phyloP scores from a whole-genome alignment of 2,888 invertebrate genomes.

The Apotomis turbidana region DNA sequence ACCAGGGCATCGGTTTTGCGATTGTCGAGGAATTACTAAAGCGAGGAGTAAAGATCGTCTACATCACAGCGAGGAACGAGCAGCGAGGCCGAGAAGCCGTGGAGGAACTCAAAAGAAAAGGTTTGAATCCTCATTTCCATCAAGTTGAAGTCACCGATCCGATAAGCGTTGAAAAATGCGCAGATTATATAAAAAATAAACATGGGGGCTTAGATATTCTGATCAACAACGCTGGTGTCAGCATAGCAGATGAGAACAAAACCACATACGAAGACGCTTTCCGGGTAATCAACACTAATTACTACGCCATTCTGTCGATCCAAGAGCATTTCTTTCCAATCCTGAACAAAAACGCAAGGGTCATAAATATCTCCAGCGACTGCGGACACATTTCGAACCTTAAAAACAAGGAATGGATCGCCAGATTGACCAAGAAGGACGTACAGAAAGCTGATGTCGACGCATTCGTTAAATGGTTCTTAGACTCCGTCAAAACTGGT shows the following conservation, averaged over 20 bases:
- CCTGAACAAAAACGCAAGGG: conserved; percentile 50
- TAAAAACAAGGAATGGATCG: conserved; percentile 49
- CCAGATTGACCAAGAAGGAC: conserved; percentile 45
- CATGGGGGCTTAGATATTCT: conserved; percentile 54
- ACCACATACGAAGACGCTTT: conserved; percentile 51
- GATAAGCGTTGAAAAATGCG: conserved; percentile 50
- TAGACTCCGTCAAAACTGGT: conserved; percentile 47
- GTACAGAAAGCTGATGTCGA: conserved; percentile 47
- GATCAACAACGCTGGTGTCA: conserved; percentile 55
- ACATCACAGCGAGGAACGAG: conserved; percentile 85
- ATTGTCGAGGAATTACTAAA: conserved; percentile 85
- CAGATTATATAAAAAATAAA: conserved; percentile 48
- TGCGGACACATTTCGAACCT: conserved; percentile 52
- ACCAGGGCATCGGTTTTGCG: conserved; percentile 86
- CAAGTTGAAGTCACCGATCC: conserved; percentile 52
- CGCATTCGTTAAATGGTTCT: conserved; percentile 51
- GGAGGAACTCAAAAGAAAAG: conserved; percentile 75
- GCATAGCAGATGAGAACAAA: conserved; percentile 43
- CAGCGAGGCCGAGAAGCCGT: conserved; percentile 81
- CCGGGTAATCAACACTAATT: conserved; percentile 51
- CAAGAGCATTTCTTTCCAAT: conserved; percentile 51
- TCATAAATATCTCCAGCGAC: conserved; percentile 51
- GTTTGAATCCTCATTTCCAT: conserved; percentile 61
- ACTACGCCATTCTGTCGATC: conserved; percentile 48
- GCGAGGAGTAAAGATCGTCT: conserved; percentile 85